These are phyloP conservation scores for Rutpela maculata DNA, from an alignment of 2,888 invertebrate genomes.

Conservation along the genomic window DNA sequence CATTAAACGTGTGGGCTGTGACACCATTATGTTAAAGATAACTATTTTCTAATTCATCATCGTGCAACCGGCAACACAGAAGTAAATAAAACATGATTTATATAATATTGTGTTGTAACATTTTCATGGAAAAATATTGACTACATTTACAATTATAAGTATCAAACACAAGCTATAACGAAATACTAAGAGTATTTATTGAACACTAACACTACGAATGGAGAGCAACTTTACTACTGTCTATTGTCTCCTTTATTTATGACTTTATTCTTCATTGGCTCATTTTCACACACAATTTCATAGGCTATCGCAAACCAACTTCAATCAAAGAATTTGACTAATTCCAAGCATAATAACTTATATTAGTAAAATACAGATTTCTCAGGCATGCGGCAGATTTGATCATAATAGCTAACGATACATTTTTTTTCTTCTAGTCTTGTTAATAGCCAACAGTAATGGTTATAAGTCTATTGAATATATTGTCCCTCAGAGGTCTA, in stretches of 20 bases:
- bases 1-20: conserved; percentile 1
- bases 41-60: conserved; percentile 4
- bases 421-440: too few relatives aligned
- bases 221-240: neutral
- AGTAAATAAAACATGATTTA: conserved; percentile 7
- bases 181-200: neutral
- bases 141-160: neutral
- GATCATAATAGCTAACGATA: too few relatives aligned
- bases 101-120: neutral
- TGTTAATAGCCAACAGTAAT: too few relatives aligned
- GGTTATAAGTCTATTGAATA: too few relatives aligned
- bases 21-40: conserved; percentile 1
- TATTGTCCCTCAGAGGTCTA: too few relatives aligned
- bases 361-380: too few relatives aligned
- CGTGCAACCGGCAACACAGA: neutral
- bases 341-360: too few relatives aligned
- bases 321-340: too few relatives aligned
- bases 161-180: neutral
- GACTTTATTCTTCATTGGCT: too few relatives aligned
- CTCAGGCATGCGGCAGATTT: too few relatives aligned
- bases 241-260: neutral
- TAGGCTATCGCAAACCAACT: too few relatives aligned
- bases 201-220: neutral
- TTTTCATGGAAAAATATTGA: neutral
- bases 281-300: too few relatives aligned